These are phyloP conservation scores for Enteromius anoplus DNA, from an alignment of 2,797 vertebrate genomes.

Conservation along the genomic window DNA sequence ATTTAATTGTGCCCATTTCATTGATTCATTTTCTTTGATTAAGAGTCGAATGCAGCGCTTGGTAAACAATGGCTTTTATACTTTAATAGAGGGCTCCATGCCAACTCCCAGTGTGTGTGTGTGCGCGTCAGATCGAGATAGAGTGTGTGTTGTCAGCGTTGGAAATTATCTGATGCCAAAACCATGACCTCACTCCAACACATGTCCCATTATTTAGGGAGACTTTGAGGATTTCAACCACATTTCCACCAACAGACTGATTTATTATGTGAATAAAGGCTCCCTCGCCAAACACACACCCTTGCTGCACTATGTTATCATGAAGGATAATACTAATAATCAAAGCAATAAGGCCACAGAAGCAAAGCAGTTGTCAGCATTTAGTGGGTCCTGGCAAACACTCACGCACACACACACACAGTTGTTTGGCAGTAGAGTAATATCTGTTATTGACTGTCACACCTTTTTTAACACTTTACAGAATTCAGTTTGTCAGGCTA, in stretches of 20 bases:
- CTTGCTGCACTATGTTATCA: constrained; percentile 11
- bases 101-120: neutral
- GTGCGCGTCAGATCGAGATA: neutral
- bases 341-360: constrained; percentile 23
- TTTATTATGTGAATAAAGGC: constrained; percentile 43
- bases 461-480: constrained; percentile 64
- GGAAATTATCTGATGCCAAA: constrained; percentile 49
- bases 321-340: constrained; percentile 36
- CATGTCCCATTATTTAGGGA: constrained; percentile 46
- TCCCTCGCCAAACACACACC: constrained; percentile 17
- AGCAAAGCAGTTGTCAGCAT: constrained; percentile 24
- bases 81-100: constrained; percentile 32
- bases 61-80: constrained; percentile 46
- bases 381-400: neutral
- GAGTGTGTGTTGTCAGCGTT: constrained; percentile 21
- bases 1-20: constrained; percentile 48
- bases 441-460: constrained; percentile 12
- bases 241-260: constrained; percentile 54
- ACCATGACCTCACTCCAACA: constrained; percentile 40
- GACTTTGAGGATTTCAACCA: constrained; percentile 58
- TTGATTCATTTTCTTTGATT: constrained; percentile 51
- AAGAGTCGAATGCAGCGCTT: constrained; percentile 44
- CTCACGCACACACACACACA: neutral
- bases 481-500: constrained; percentile 98
- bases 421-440: constrained; percentile 1